Conservation (phyloP, 2,113 vertebrate genomes). For the Daphoenositta chrysoptera region DNA sequence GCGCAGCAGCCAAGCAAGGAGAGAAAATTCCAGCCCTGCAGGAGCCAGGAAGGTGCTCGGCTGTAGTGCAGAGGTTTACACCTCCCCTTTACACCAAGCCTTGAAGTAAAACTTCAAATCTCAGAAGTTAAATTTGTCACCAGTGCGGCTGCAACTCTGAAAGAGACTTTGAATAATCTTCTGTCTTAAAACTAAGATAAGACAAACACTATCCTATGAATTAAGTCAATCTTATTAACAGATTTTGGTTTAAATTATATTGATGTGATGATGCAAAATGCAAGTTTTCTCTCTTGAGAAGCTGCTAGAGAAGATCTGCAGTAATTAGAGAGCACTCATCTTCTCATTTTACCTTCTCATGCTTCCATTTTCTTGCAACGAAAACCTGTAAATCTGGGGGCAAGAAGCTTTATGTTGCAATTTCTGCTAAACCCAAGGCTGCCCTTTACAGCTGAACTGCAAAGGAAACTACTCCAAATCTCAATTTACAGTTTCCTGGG, state of each 20-base stretch:
- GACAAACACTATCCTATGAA: not conserved
- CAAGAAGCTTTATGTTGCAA: not conserved
- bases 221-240: not conserved
- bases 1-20: fast-evolving
- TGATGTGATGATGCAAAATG: not conserved
- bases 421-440: not conserved
- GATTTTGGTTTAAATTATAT: not conserved
- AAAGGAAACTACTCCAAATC: not conserved
- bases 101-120: not conserved
- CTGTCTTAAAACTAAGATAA: not conserved
- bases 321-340: not conserved
- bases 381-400: not conserved
- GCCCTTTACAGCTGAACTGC: not conserved
- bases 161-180: not conserved
- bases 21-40: too few relatives aligned
- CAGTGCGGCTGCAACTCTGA: not conserved
- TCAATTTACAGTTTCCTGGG: not conserved
- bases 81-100: not conserved
- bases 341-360: not conserved
- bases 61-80: not conserved
- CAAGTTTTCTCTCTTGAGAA: not conserved
- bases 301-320: not conserved
- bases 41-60: fast-evolving
- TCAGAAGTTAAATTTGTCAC: not conserved
- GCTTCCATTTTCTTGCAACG: not conserved